Base-by-base conservation (phyloP, 2,797 vertebrate genomes). In the Heliangelus exortis region DNA sequence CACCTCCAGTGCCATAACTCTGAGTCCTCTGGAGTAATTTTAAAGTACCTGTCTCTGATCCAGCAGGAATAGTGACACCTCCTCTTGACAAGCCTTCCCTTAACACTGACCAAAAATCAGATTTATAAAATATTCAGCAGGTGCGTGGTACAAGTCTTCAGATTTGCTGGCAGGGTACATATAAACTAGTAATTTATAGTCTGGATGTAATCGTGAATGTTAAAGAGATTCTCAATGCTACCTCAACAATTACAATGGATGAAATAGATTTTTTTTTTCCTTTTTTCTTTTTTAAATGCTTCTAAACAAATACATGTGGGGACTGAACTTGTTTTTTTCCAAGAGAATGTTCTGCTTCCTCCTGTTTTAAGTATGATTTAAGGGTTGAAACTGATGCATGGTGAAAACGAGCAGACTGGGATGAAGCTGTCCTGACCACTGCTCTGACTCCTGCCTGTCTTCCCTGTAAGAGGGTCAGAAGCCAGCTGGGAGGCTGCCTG, bases 371-470 rank as follows among this genome's bases (percentile, higher is more conserved):
- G 14, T 12, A 22, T 36, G 41, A 21, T 79, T 81, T 72, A 29
- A 29, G 25, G 7, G 48, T 28, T 2, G 3, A 18, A 16, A 9
- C 22, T 13, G 73, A 71, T 29, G 16, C 0, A 16, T 2, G 2
- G 39, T 7, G 3, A 47, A 86, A 87, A 14, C 14, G 36, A 3
- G 10, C 26, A 66, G 43, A 3, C 16, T 28, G 18, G 18, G 47
- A 36, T 26, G n/a, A 68, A 66, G 23, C 13, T 77, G 85, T 28
- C 22, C 41, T 33, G 36, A 75, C 53, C 26, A n/a, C 33, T 8
- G 34, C 5, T n/a, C n/a, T 23, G 31, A 36, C n/a, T 78, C 9
- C 14, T 14, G 17, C 47, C 28, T 5, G 2, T 34, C 39, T 15
- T 50, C 39, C 12, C 57, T 11, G 8, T 9, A 39, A 43, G 62